A percentile compares a stretch with the other conserved stretches of the same genome.
Evolutionary conservation across 92 coral and sea anemone species (phyloP).

Genomic region (Epizoanthus rinbou): DNA sequence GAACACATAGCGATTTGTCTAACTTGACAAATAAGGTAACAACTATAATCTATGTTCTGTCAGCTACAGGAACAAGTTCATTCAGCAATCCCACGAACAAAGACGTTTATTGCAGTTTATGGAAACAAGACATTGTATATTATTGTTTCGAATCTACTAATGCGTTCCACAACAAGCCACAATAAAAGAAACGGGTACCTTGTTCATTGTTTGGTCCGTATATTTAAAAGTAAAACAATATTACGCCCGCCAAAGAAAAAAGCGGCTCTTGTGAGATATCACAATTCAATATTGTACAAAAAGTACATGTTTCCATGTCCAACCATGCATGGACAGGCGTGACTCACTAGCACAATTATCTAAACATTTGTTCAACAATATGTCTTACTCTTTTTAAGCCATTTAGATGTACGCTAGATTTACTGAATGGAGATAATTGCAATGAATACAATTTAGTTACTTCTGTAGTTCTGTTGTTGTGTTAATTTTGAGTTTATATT

Average conservation of each 20-base stretch:
- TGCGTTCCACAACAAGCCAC: conserved; percentile 2
- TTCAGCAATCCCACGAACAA: conserved; percentile 4
- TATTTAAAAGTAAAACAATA: conserved; percentile 17
- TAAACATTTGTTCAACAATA: conserved; percentile 14
- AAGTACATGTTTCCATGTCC: neutral
- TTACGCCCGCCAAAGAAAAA: conserved; percentile 26
- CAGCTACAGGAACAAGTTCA: conserved; percentile 14
- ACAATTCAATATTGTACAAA: neutral
- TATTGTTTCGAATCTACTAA: conserved; percentile 22
- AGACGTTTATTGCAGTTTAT: conserved; percentile 9
- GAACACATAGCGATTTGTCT: conserved; percentile 35
- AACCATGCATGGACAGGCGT: conserved; percentile 9
- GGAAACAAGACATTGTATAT: conserved; percentile 8
- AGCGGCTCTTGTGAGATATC: conserved; percentile 16
- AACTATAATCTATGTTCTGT: conserved; percentile 20
- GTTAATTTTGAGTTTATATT: neutral
- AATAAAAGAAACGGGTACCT: conserved; percentile 20
- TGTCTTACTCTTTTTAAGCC: neutral
- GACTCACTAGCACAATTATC: neutral
- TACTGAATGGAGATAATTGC: neutral
- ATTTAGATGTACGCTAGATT: neutral
- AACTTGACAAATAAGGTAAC: conserved; percentile 15
- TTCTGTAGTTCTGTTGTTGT: neutral
- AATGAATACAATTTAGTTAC: neutral
- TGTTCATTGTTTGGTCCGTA: conserved; percentile 27